Evolutionary conservation across 2,113 vertebrate species (phyloP), one percentile per base, ranked within the genome.

Genomic region (Meriones unguiculatus): DNA sequence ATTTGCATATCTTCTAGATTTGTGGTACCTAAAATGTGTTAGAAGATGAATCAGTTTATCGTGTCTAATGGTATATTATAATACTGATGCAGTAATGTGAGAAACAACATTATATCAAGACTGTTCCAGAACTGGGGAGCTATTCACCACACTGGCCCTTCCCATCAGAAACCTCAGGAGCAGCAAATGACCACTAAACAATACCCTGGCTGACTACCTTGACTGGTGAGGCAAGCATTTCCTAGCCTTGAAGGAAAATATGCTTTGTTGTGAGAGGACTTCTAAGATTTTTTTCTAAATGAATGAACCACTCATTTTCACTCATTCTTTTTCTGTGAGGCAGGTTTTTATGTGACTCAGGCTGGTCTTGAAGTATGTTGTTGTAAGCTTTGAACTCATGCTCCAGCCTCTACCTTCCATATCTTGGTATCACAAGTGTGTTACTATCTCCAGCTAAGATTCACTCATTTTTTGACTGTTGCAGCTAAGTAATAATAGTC

Each of bases 221-320:
- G 62, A 85, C 52, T 96, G 65, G n/a, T 90, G 72, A 87, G 14
- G 52, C 87, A 17, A 93, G 54, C n/a, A 96, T 76, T 73, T 92
- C 38, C 32, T 54, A 77, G 82, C 14, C 93, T 69, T 95, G n/a
- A 92, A 96, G 76, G 52, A 87, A 84, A 96, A 65, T 93, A 65
- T 87, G 65, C 3, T 7, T 80, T 88, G 59, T 80, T 17, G 11
- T 80, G 70, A 94, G 17, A 95, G 59, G 8, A 93, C 28, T 80
- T 95, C 90, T 52, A 94, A 87, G 50, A 75, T 67, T 84, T 78
- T 78, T 65, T 90, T 73, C 15, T 38, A 78, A 91, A 88, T 32
- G 10, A 86, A 91, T 50, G 17, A 65, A 24, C 76, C 35, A 72
- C 70, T 93, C 30, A 15, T n/a, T 54, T 70, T 54, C n/a, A 32